Conservation (phyloP, 2,888 invertebrate genomes). For the Diarsia brunnea region DNA sequence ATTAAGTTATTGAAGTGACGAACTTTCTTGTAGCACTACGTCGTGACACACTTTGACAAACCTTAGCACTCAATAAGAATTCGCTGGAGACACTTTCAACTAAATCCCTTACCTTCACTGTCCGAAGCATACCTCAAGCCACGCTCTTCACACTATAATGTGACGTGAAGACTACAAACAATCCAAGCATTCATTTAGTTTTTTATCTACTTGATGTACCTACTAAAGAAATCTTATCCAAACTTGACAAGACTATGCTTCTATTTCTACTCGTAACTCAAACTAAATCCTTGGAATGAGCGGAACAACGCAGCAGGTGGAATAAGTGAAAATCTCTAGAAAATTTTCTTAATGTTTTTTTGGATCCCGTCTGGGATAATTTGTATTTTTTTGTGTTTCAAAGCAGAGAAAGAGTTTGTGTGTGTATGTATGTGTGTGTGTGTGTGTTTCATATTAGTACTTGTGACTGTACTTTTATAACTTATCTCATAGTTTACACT, state of each 20-base stretch:
- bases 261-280: not conserved
- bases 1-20: too few species aligned
- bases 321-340: conserved; percentile 8
- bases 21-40: not conserved
- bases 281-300: not conserved
- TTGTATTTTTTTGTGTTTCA: too few species aligned
- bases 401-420: too few species aligned
- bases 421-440: too few species aligned
- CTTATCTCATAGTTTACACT: not conserved
- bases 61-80: not conserved
- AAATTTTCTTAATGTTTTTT: too few species aligned
- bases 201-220: not conserved
- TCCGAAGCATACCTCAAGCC: too few species aligned
- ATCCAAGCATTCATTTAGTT: not conserved
- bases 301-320: not conserved
- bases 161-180: not conserved
- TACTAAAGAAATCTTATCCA: not conserved
- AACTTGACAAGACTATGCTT: not conserved
- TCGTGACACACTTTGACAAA: conserved; percentile 2
- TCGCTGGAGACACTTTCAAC: not conserved
- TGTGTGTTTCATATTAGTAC: too few species aligned
- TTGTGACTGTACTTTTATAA: not conserved
- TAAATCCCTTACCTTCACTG: not conserved
- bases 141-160: not conserved
- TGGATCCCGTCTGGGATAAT: too few species aligned